A percentile compares a stretch with the other conserved stretches of the same genome.
Conservation (phyloP, 2,888 invertebrate genomes). For the Pyrocoelia pectoralis region DNA sequence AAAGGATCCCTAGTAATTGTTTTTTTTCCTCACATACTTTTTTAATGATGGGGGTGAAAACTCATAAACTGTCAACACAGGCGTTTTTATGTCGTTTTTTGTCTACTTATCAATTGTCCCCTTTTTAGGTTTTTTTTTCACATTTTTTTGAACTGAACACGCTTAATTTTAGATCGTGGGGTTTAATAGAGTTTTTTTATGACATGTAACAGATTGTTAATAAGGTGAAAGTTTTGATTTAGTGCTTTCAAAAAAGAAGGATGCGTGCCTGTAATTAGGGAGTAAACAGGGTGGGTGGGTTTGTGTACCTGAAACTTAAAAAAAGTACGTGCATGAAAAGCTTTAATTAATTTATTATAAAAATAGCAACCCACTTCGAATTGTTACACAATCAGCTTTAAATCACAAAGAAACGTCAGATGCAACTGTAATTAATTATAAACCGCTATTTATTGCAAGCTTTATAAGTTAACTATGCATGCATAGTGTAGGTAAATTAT, state of each 20-base stretch:
- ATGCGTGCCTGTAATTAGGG: neutral
- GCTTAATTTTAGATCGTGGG: neutral
- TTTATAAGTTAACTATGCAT: too few relatives aligned
- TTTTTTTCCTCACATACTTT: constrained; percentile 43
- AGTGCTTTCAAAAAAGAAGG: neutral
- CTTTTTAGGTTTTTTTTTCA: neutral
- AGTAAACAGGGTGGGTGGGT: neutral
- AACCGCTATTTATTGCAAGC: too few relatives aligned
- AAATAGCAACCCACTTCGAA: too few relatives aligned
- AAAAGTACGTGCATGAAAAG: neutral
- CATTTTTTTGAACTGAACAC: constrained; percentile 4
- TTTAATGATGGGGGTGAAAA: constrained; percentile 29
- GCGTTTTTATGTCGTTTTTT: constrained; percentile 43
- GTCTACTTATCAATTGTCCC: neutral
- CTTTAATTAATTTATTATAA: too few relatives aligned
- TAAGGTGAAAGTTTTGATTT: constrained; percentile 11
- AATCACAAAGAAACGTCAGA: too few relatives aligned
- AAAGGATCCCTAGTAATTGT: constrained; percentile 52
- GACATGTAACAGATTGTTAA: constrained; percentile 6
- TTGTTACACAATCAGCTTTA: too few relatives aligned
- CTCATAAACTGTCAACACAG: constrained; percentile 52
- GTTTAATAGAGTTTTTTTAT: neutral
- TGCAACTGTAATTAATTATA: too few relatives aligned
- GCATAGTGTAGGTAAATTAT: too few relatives aligned
- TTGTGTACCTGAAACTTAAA: neutral